Evolutionary conservation across 2,797 vertebrate species (phyloP).

Genomic region (Sebastes minor): DNA sequence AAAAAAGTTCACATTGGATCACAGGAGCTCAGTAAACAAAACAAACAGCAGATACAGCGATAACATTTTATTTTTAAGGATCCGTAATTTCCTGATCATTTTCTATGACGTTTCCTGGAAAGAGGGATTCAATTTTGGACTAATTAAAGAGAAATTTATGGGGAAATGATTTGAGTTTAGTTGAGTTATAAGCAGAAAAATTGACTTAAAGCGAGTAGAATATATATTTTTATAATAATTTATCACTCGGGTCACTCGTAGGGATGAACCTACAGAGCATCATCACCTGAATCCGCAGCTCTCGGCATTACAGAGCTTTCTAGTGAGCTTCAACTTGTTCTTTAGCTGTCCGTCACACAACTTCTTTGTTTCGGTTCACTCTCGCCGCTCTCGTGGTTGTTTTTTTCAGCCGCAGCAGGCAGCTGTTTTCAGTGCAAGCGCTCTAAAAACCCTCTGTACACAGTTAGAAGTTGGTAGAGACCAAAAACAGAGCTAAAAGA

Average conservation of each 20-base stretch:
- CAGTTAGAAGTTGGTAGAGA: background rate
- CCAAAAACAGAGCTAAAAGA: background rate
- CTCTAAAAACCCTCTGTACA: background rate
- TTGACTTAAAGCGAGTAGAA: fast-evolving
- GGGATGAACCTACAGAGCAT: background rate
- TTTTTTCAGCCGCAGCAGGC: background rate
- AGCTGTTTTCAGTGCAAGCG: background rate
- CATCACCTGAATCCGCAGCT: background rate
- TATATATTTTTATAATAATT: background rate
- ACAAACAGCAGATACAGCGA: slow-evolving; percentile 6
- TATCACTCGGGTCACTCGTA: background rate
- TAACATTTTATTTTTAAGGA: background rate
- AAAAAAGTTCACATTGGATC: slow-evolving; percentile 18
- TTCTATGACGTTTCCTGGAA: background rate
- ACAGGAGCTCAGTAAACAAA: slow-evolving; percentile 7
- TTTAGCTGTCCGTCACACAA: background rate
- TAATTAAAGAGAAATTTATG: background rate
- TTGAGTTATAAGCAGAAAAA: background rate
- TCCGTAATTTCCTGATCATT: background rate
- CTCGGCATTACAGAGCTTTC: background rate
- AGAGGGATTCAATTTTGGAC: background rate
- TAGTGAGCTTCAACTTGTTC: background rate
- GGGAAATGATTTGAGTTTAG: background rate
- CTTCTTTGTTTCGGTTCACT: background rate
- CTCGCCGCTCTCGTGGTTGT: fast-evolving